phyloP scores from a whole-genome alignment of 2,113 vertebrate genomes.

The Scopus umbretta region DNA sequence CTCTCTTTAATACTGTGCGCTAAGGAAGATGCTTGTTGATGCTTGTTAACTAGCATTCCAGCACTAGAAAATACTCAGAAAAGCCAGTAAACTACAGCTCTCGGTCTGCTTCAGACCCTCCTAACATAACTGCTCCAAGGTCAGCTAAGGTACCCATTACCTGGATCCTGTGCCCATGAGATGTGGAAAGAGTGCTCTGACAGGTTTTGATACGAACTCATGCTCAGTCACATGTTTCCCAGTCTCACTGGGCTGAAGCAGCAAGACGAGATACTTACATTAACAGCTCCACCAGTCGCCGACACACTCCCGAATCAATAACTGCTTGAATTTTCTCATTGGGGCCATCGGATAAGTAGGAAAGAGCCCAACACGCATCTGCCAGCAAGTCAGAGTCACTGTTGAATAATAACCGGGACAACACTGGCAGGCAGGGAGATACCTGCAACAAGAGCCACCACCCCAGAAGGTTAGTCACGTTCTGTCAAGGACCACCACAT shows the following conservation, averaged over 20 bases:
- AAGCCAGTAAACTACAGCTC: neutral
- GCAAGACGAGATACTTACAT: conserved; percentile 78
- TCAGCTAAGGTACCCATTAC: neutral
- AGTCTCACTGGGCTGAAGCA: neutral
- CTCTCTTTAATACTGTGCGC: neutral
- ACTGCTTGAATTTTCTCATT: conserved; percentile 99
- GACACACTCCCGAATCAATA: conserved; percentile 95
- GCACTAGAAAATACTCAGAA: neutral
- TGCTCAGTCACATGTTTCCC: neutral
- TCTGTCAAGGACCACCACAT: neutral
- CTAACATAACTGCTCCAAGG: neutral
- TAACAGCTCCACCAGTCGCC: conserved; percentile 92
- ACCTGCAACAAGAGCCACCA: conserved; percentile 75
- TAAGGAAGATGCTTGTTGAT: too few species aligned
- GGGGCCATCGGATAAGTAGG: conserved; percentile 96
- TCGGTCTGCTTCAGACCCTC: neutral
- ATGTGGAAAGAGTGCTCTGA: accelerated
- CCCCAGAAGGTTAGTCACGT: neutral
- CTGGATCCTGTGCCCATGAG: accelerated
- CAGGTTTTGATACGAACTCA: accelerated
- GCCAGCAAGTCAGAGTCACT: conserved; percentile 96
- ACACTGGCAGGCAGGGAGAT: conserved; percentile 91
- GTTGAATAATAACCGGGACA: conserved; percentile 95
- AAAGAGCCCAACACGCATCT: conserved; percentile 97
- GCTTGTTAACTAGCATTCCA: neutral